These are phyloP conservation scores for Eulemur albifrons DNA, from an alignment of 2,797 vertebrate genomes.

Conservation along the genomic window DNA sequence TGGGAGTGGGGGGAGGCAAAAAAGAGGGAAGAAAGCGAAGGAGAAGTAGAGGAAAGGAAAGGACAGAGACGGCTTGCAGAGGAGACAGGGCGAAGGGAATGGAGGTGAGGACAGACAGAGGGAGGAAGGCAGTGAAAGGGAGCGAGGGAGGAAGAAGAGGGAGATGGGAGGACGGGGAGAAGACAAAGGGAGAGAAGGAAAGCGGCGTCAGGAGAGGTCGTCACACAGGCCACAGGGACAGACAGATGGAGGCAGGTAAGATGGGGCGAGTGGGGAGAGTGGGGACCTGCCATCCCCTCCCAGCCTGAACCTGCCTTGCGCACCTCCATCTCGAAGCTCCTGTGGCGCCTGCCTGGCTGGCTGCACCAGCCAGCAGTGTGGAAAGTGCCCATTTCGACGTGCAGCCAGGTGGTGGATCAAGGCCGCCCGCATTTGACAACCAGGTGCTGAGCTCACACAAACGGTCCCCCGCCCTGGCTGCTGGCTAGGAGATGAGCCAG, in stretches of 20 bases:
- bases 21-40: background rate
- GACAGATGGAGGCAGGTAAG: background rate
- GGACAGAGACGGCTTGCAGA: background rate
- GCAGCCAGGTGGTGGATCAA: slow-evolving; percentile 75
- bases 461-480: slow-evolving; percentile 61
- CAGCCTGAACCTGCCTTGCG: slow-evolving; percentile 51
- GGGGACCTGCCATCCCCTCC: background rate
- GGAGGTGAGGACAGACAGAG: background rate
- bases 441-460: slow-evolving; percentile 81
- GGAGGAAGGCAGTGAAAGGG: background rate
- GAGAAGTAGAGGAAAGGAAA: background rate
- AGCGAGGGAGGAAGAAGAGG: background rate
- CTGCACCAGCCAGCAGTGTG: slow-evolving; percentile 59
- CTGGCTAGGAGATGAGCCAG: background rate
- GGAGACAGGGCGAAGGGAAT: background rate
- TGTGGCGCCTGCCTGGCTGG: slow-evolving; percentile 70
- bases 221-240: background rate
- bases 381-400: slow-evolving; percentile 76
- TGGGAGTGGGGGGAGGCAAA: background rate
- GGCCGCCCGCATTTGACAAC: slow-evolving; percentile 78
- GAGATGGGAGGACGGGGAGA: background rate
- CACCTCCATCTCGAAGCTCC: slow-evolving; percentile 52
- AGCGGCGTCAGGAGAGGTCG: background rate
- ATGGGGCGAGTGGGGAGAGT: accelerated
- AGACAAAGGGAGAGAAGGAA: background rate